Evolutionary conservation across 2,797 vertebrate species (phyloP).

Genomic region (Enteromius radiatus): DNA sequence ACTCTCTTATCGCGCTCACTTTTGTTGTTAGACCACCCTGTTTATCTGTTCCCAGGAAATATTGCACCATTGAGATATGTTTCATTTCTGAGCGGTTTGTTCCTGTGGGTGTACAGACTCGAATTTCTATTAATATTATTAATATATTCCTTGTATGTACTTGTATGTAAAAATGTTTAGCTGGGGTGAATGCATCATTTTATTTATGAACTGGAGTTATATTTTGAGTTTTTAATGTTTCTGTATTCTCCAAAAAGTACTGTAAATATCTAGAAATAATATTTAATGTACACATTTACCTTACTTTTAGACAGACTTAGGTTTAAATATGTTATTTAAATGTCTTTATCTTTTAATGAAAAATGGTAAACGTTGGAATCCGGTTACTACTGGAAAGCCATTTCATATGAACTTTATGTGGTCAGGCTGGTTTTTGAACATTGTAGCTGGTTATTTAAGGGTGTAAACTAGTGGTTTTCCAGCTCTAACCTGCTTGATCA

Average conservation of each 20-base stretch:
- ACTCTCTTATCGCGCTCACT: not conserved
- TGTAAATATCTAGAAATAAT: conserved; percentile 17
- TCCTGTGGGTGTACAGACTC: not conserved
- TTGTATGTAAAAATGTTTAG: not conserved
- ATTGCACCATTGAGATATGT: not conserved
- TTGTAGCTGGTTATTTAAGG: too few relatives aligned
- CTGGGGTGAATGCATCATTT: not conserved
- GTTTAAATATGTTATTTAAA: not conserved
- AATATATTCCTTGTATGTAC: too few relatives aligned
- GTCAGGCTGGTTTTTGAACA: conserved; percentile 1
- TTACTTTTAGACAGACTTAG: not conserved
- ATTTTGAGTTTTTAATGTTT: not conserved
- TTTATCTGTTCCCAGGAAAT: conserved; percentile 3
- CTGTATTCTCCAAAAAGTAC: not conserved
- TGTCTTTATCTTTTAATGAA: not conserved
- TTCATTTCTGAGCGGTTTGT: not conserved
- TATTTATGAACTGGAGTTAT: not conserved
- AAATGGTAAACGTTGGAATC: not conserved
- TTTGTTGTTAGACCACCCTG: not conserved
- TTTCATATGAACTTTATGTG: not conserved
- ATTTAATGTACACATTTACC: not conserved
- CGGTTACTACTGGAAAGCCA: not conserved
- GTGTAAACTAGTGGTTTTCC: not conserved
- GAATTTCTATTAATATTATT: too few relatives aligned
- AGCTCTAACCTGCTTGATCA: not conserved